Evolutionary conservation across 2,113 vertebrate genomes (phyloP).

Genomic region (Tauraco erythrolophus): DNA sequence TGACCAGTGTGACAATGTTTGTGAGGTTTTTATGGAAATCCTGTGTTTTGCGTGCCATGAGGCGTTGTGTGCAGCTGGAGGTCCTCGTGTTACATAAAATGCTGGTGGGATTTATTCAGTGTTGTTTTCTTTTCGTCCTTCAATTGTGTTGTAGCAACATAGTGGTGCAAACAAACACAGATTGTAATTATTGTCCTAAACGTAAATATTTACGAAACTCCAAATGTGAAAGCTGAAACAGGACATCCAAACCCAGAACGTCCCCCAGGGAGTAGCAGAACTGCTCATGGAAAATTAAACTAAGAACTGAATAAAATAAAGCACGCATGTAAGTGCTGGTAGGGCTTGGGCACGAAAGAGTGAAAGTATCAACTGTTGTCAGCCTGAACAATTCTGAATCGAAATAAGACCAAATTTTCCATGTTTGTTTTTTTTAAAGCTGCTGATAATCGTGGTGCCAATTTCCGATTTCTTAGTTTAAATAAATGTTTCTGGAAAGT

Average conservation of each 20-base stretch:
- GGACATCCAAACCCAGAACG: not conserved
- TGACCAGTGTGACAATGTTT: fast-evolving
- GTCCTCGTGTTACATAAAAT: fast-evolving
- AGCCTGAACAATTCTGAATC: not conserved
- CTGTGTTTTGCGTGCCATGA: fast-evolving
- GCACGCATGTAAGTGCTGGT: fast-evolving
- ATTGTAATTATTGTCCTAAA: not conserved
- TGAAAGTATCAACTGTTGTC: fast-evolving
- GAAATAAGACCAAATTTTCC: not conserved
- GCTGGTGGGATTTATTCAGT: not conserved
- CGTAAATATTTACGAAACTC: not conserved
- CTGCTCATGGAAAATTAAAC: not conserved
- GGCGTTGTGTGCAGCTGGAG: not conserved
- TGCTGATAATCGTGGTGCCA: not conserved
- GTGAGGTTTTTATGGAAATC: fast-evolving
- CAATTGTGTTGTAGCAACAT: fast-evolving
- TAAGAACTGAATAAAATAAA: not conserved
- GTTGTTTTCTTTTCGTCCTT: fast-evolving
- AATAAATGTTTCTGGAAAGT: not conserved
- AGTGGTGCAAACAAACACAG: not conserved
- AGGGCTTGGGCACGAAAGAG: not conserved
- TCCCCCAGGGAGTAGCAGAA: not conserved
- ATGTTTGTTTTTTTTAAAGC: not conserved
- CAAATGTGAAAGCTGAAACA: not conserved
- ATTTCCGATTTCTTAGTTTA: not conserved